Base-by-base conservation (phyloP, 2,888 invertebrate genomes). In the Drosophila quasianomalipes region DNA sequence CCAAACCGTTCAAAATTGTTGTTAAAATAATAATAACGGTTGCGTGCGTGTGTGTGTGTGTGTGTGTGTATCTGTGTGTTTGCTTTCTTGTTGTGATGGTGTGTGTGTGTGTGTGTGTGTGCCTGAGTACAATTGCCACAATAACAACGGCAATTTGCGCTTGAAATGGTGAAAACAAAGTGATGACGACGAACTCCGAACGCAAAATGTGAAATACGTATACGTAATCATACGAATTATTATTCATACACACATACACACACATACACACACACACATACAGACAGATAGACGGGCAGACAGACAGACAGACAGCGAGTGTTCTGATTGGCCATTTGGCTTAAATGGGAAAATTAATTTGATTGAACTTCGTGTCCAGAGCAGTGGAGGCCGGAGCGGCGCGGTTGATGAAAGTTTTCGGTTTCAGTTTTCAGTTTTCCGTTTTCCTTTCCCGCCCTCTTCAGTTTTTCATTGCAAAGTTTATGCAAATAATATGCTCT, bases 21-120 rank as follows among this genome's bases (percentile, higher is more conserved):
- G 81, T 89, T 83, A 86, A 90, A 89, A 90, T 89, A 90, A 90
- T 87, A 87, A 90, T 79, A 85, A 87, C 79, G 75, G 69, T 49
- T 67, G 58, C 58, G 55, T 62, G 67, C 33, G 55, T 60, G 35
- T 65, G 41, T 57, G 62, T 59, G 41, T 49, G 47, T 54, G 30
- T 73, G 59, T 52, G 47, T 68, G 47, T 58, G 52, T 58, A 22
- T 44, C 44, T 44, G 44, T 44, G 44, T 44, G 44, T 44, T 41
- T 41, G n/a, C 41, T 10, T 12, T 41, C 41, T 41, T 41, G 41
- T n/a, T 41, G 26, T 39, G 28, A 57, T 31, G 57, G 64, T 64
- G 52, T 57, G 63, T 63, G 66, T 54, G 51, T 52, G 64, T 64
- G 52, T 57, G 63, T 63, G 66, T 54, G 51, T 52, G 53, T 49